Evolutionary conservation across 2,113 vertebrate species (phyloP), one percentile per base, ranked within the genome.

Genomic region (Cololabis saira): DNA sequence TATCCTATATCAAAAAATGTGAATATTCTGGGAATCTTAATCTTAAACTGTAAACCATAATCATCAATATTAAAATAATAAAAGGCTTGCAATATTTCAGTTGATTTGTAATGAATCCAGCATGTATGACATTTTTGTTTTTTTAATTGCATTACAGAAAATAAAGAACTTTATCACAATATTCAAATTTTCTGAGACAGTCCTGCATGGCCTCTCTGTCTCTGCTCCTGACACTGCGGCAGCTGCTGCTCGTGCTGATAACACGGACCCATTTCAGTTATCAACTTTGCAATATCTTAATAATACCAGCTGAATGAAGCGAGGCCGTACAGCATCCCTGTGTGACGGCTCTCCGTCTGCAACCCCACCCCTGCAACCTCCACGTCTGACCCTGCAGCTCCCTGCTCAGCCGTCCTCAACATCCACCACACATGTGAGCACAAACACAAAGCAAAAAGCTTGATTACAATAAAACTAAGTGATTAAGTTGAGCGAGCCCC

Each of bases 401-500:
- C 18, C 10, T 11, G 24, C 3, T 5, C 37, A 51, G 13, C 14
- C 33, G n/a, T 18, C 11, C 15, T 15, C 13, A 2, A 12, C 12
- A 33, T 22, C 13, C n/a, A 40, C 12, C 7, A 41, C 22, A 22
- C 18, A 50, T n/a, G 18, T 40, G 33, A 50, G 5, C 3, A 18
- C 40, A 14, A 18, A 24, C 57, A 43, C 50, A 50, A 24, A 48
- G 17, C n/a, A 30, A 21, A 49, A 30, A n/a, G 19, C 1, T 21
- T 5, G 11, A 50, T 55, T 47, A 27, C 33, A 48, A 41, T 55
- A 37, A 24, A 22, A 3, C 33, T 18, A 40, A 53, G 41, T 48
- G 18, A 57, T 61, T 30, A 17, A 61, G 33, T 30, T 15, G 41
- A 40, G 56, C 48, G 52, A 47, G 15, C 62, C 53, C 16, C 22